phyloP scores from a whole-genome alignment of 2,797 vertebrate genomes.

The Philypnodon macrostomus region DNA sequence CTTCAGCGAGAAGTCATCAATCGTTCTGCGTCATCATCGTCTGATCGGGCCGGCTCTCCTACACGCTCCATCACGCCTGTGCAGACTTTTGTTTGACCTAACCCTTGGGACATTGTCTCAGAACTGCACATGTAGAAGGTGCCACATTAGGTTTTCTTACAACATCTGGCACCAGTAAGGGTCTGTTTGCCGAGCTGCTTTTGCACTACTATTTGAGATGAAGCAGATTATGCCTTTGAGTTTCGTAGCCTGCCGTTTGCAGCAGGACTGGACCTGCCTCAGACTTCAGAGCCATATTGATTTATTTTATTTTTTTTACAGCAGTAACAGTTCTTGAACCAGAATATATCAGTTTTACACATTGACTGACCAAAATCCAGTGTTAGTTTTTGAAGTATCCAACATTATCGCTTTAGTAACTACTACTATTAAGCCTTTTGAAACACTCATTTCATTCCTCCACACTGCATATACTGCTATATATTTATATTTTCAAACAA shows the following conservation, averaged over 20 bases:
- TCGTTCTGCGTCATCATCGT: slow-evolving; percentile 83
- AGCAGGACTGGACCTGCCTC: slow-evolving; percentile 23
- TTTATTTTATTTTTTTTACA: slow-evolving; percentile 21
- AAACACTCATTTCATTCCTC: slow-evolving; percentile 36
- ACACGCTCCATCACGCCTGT: slow-evolving; percentile 87
- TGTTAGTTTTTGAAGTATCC: slow-evolving; percentile 39
- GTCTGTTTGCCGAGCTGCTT: slow-evolving; percentile 13
- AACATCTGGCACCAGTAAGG: slow-evolving; percentile 1
- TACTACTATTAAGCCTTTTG: slow-evolving; percentile 42
- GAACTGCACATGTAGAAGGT: slow-evolving; percentile 11
- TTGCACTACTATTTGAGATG: slow-evolving; percentile 17
- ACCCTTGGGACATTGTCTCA: background rate
- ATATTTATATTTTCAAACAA: slow-evolving; percentile 31
- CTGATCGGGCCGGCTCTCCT: slow-evolving; percentile 85
- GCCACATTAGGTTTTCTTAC: slow-evolving; percentile 8
- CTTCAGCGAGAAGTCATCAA: slow-evolving; percentile 90
- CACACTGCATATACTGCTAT: slow-evolving; percentile 14
- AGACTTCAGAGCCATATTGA: slow-evolving; percentile 49
- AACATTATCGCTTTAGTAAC: slow-evolving; percentile 28
- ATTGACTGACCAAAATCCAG: no score
- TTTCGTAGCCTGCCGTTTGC: slow-evolving; percentile 18
- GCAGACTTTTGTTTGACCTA: slow-evolving; percentile 87
- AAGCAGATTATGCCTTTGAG: slow-evolving; percentile 18
- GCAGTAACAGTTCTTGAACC: slow-evolving; percentile 23
- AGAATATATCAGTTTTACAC: slow-evolving; percentile 30